Evolutionary conservation across 2,888 invertebrate genomes (phyloP), one percentile per base, ranked within the genome.

Genomic region (Sisyra terminalis): DNA sequence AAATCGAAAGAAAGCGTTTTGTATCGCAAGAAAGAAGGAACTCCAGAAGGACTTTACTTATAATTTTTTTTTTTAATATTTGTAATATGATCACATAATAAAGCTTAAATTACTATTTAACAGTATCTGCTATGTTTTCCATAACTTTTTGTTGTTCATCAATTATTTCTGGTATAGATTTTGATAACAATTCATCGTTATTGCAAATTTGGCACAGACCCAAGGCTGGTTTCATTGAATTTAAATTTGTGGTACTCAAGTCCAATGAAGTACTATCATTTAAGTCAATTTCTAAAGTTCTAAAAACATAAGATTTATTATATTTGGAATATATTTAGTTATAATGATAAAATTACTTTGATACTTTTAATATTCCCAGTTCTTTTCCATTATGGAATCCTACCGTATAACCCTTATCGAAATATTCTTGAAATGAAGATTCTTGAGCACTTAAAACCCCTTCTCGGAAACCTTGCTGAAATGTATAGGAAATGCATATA

Each of bases 1-100:
- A 98, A 99, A 62, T 94, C 97, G 0, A 98, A 98, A 64, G 98
- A 99, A 61, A 98, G 93, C 65, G 97, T 99, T 18, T 70, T 99
- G 39, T 98, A 98, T 60, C 78, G 97, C 46, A 98, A 98, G 71
- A 97, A 98, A 60, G 98, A 98, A 68, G 97, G 97, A 49, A 96
- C 96, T 37, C 98, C 98, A 1, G 98, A 99, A 67, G 97, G 97
- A 50, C 76, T 98, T 44, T 98, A 98, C 69, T 75, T 98, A 58
- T 98, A 87, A 77, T 51, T 49, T 44, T 39, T 34, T 44, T 43
- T 35, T 44, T 34, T 34, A 34, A 34, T 14, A 34, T 34, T 34
- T 11, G 14, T 34, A 34, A 34, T n/a, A 34, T 34, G 7, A 34
- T 34, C 15, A 11, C 34, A 34, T n/a, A 14, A 34, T 34, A 34